A percentile compares a stretch with the other conserved stretches of the same genome.
Evolutionary conservation across 2,888 invertebrate genomes (phyloP).

Genomic region (Dorcus hopei): DNA sequence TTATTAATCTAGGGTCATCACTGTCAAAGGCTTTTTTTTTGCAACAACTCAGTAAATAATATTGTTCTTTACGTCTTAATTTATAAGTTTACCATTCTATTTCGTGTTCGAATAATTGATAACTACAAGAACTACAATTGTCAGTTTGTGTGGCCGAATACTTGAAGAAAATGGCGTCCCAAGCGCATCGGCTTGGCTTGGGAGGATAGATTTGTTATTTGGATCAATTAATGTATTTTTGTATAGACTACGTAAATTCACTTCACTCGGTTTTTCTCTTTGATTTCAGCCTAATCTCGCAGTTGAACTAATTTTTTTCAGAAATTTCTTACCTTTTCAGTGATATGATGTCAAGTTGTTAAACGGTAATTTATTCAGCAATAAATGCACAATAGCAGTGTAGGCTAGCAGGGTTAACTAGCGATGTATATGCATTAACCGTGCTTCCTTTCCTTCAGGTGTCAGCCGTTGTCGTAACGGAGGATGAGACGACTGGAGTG

Average conservation of each 20-base stretch:
- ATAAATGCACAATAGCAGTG: constrained; percentile 29
- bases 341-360: constrained; percentile 8
- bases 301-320: constrained; percentile 18
- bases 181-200: constrained; percentile 15
- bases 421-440: constrained; percentile 49
- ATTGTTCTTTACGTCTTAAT: constrained; percentile 4
- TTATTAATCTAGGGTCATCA: constrained; percentile 21
- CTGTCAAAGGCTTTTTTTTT: constrained; percentile 15
- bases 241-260: constrained; percentile 1
- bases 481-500: constrained; percentile 27
- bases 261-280: constrained; percentile 9
- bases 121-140: background rate
- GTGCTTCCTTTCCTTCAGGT: constrained; percentile 57
- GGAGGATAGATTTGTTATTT: constrained; percentile 6
- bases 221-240: constrained; percentile 9
- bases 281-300: constrained; percentile 17
- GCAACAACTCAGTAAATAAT: constrained; percentile 13
- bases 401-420: constrained; percentile 50
- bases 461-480: constrained; percentile 43
- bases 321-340: constrained; percentile 16
- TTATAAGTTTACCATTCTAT: background rate
- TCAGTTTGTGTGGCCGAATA: constrained; percentile 13
- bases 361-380: constrained; percentile 12
- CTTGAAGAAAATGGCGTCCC: constrained; percentile 20
- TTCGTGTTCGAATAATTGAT: constrained; percentile 1